Evolutionary conservation across 2,797 vertebrate genomes (phyloP).

Genomic region (Phoxinus dragarum): DNA sequence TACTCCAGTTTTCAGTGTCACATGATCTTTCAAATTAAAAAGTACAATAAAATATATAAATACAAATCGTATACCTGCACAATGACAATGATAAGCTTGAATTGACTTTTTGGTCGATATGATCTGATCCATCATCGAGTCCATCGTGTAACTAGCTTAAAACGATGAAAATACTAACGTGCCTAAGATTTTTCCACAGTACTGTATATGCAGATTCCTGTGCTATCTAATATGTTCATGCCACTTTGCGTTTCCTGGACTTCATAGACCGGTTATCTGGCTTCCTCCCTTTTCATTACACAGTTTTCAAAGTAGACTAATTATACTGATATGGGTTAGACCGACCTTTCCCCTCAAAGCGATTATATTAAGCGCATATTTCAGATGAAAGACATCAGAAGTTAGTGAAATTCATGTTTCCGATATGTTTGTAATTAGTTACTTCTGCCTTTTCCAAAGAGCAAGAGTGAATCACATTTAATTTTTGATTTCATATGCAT

Average conservation of each 20-base stretch:
- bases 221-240: not conserved
- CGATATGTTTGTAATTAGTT: conserved; percentile 38
- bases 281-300: not conserved
- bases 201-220: not conserved
- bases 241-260: not conserved
- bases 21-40: not conserved
- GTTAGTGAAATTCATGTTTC: conserved; percentile 22
- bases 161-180: too few species aligned
- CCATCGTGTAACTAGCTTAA: too few species aligned
- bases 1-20: not conserved
- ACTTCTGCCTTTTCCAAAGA: conserved; percentile 39
- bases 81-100: not conserved
- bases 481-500: conserved; percentile 34
- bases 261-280: not conserved
- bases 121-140: too few species aligned
- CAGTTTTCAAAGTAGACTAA: conserved; percentile 29
- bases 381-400: conserved; percentile 12
- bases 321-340: conserved; percentile 4
- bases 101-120: too few species aligned
- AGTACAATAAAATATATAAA: not conserved
- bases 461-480: conserved; percentile 35
- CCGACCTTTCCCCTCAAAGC: not conserved
- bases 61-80: not conserved
- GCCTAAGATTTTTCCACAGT: not conserved
- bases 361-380: conserved; percentile 20